A percentile compares a stretch with the other conserved stretches of the same genome.
Conservation (phyloP, 2,797 vertebrate species). For the Chelon auratus region DNA sequence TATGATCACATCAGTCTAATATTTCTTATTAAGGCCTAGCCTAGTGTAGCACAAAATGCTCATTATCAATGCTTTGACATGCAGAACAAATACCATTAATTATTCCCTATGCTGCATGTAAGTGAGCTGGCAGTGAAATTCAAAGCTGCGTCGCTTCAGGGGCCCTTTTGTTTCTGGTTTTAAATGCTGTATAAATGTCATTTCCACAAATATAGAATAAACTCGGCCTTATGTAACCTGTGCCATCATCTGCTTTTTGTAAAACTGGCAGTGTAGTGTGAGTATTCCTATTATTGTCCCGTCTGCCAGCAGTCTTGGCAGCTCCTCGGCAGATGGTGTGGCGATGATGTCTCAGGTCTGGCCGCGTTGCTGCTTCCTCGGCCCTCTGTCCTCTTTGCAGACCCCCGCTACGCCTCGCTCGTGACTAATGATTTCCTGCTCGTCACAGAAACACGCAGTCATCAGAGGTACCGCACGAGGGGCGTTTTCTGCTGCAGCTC, state of each 20-base stretch:
- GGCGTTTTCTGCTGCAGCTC: slow-evolving; percentile 49
- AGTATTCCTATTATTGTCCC: slow-evolving; percentile 60
- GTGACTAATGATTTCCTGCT: slow-evolving; percentile 84
- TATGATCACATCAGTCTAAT: slow-evolving; percentile 37
- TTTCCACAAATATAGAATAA: slow-evolving; percentile 1
- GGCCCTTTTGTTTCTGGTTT: slow-evolving; percentile 8
- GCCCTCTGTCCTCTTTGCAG: slow-evolving; percentile 66
- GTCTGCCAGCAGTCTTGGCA: slow-evolving; percentile 66
- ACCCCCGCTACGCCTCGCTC: slow-evolving; percentile 58
- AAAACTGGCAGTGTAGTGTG: slow-evolving; percentile 29
- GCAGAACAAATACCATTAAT: slow-evolving; percentile 37
- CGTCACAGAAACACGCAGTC: slow-evolving; percentile 71
- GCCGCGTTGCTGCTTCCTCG: slow-evolving; percentile 63
- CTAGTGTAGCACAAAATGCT: slow-evolving; percentile 36
- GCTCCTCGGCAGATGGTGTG: slow-evolving; percentile 76
- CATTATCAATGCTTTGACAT: slow-evolving; percentile 52
- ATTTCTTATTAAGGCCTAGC: slow-evolving; percentile 52
- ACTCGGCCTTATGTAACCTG: slow-evolving; percentile 21
- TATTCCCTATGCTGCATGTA: slow-evolving; percentile 18
- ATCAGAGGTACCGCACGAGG: slow-evolving; percentile 58
- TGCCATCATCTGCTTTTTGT: slow-evolving; percentile 43
- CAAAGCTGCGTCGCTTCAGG: slow-evolving; percentile 21
- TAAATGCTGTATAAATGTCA: neutral
- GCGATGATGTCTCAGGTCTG: slow-evolving; percentile 66
- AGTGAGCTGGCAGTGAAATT: slow-evolving; percentile 34